Evolutionary conservation across 2,113 vertebrate genomes (phyloP).

Genomic region (Peromyscus maniculatus): DNA sequence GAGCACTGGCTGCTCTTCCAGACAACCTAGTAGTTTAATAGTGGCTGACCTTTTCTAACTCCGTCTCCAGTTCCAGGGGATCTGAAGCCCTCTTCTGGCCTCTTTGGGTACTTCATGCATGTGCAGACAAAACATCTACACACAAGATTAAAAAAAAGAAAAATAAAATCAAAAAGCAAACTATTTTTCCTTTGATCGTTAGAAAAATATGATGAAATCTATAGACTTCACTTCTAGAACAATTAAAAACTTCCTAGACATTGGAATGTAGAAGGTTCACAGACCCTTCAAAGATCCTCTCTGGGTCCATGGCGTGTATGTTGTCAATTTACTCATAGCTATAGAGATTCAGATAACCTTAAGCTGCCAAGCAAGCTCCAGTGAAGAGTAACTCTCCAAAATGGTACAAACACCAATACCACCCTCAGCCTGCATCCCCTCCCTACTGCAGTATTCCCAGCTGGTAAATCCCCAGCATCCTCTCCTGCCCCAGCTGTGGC

Average conservation of each 20-base stretch:
- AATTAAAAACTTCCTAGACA: neutral
- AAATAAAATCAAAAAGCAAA: neutral
- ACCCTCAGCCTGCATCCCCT: no score
- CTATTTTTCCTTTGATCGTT: neutral
- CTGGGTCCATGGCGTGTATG: fast-evolving
- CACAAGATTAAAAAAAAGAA: neutral
- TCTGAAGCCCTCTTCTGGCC: neutral
- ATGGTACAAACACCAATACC: neutral
- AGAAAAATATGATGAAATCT: neutral
- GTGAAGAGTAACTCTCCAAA: neutral
- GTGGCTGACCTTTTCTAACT: neutral
- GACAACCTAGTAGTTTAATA: neutral
- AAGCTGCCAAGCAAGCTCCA: neutral
- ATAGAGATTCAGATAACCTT: fast-evolving
- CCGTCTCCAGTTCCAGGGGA: neutral
- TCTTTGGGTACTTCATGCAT: no score
- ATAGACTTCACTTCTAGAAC: neutral
- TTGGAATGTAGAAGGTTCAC: neutral
- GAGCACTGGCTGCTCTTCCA: neutral
- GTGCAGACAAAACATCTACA: neutral
- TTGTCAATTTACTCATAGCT: neutral
- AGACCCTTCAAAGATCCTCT: neutral
- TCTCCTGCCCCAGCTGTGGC: neutral
- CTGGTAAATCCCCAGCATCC: neutral
- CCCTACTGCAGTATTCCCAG: no score